Base-by-base conservation (phyloP, 2,888 invertebrate species). In the Nomada goodeniana region DNA sequence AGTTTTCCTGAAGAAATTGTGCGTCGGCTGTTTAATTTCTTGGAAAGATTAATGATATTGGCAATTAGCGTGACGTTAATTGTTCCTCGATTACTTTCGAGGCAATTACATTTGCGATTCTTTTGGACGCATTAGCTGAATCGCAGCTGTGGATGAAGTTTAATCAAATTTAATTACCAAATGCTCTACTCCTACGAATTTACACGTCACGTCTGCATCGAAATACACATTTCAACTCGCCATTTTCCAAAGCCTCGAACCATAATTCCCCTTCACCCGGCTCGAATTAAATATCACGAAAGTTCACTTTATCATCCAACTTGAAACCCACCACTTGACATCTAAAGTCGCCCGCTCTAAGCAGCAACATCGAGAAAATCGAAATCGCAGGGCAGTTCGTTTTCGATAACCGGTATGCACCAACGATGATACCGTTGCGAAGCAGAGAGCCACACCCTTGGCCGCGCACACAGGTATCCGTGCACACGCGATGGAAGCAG, bases 371-470 rank as follows among this genome's bases (percentile, higher is more conserved):
- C n/a, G 42, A 18, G 36, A 52, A 11, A 23, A 13, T 36, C 65
- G 36, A 75, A 74, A 76, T 77, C 71, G 11, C 11, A 29, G 7
- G 71, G 80, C 82, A 82, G 88, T 90, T 88, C 76, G 83, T 85
- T 88, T 88, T 80, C 87, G 89, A 90, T 89, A 88, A 88, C 88
- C 89, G 89, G 90, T 90, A 90, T 90, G 89, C 90, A 88, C 83
- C 86, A 85, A 82, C 90, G 91, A 92, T 92, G 92, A 92, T 93
- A 92, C 92, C 92, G 92, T 92, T 93, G 92, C 90, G 84, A 89
- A 82, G 84, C 86, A 77, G 88, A 86, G 90, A 86, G 90, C 91
- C 91, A 91, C 91, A 88, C 91, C 91, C 88, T 90, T 82, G 80
- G 73, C 76, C 77, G 55, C 76, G 81, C 72, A 80, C 70, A 84